These are phyloP conservation scores for Heteromormyrus szaboi DNA, from an alignment of 2,797 vertebrate genomes.

Conservation along the genomic window DNA sequence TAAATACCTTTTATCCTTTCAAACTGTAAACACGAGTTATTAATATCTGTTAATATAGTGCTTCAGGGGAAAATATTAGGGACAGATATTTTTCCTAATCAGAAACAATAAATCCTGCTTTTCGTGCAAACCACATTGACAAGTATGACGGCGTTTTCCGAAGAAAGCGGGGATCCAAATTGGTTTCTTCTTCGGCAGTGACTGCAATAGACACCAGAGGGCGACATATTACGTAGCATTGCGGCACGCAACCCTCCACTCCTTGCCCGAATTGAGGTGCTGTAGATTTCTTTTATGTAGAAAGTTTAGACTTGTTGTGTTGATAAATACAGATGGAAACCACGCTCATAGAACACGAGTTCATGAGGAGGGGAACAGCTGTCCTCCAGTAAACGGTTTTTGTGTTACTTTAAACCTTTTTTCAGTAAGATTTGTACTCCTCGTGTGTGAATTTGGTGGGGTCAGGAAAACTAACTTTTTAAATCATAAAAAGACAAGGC, in stretches of 20 bases:
- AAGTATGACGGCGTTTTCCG: not conserved
- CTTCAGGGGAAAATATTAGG: not conserved
- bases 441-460: not conserved
- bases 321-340: constrained; percentile 3
- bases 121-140: not conserved
- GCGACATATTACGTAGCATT: not conserved
- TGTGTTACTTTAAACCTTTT: not conserved
- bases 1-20: not conserved
- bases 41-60: not conserved
- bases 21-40: not conserved
- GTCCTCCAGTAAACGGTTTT: not conserved
- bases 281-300: not conserved
- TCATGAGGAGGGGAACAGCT: not conserved
- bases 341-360: not conserved
- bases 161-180: not conserved
- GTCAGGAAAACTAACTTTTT: not conserved
- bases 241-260: not conserved
- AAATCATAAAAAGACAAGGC: not conserved
- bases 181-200: not conserved
- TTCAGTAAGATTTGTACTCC: not conserved
- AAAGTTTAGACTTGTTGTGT: not conserved
- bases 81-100: not conserved
- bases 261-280: not conserved
- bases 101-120: not conserved
- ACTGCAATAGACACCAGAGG: not conserved